A percentile compares a stretch with the other conserved stretches of the same genome.
Conservation (phyloP, 2,113 vertebrate genomes). For the Siniperca chuatsi region DNA sequence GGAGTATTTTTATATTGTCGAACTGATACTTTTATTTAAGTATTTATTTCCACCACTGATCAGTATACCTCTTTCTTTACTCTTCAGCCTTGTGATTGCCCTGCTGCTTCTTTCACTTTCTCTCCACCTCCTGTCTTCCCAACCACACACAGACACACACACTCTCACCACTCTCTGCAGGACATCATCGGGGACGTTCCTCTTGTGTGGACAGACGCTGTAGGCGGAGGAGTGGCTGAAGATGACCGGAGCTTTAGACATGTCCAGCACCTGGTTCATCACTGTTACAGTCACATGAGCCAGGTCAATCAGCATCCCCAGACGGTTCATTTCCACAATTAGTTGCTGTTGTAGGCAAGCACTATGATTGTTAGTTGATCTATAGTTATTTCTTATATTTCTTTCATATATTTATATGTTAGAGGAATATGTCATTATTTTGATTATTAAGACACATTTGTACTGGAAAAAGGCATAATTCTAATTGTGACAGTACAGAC, state of each 20-base stretch:
- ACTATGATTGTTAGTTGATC: not conserved
- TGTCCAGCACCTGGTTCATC: constrained; percentile 85
- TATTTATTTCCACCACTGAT: not conserved
- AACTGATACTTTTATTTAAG: not conserved
- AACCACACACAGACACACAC: not conserved
- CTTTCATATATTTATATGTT: not conserved
- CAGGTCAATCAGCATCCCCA: constrained; percentile 94
- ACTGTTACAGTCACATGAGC: constrained; percentile 88
- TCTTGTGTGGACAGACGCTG: constrained; percentile 80
- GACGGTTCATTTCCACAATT: constrained; percentile 92
- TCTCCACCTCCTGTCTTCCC: not conserved
- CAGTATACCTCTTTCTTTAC: too few relatives aligned
- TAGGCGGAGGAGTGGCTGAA: constrained; percentile 97
- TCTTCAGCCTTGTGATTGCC: not conserved
- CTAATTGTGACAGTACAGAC: not conserved
- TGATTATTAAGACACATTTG: not conserved
- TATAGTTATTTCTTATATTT: not conserved
- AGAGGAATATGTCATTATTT: not conserved
- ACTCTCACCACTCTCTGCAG: constrained; percentile 88
- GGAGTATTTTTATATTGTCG: not conserved
- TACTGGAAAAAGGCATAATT: not conserved
- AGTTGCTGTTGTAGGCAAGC: constrained; percentile 78
- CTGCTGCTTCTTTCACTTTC: not conserved
- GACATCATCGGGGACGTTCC: constrained; percentile 90
- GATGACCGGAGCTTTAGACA: constrained; percentile 90